Base-by-base conservation (phyloP, 2,888 invertebrate species). In the Agrilus biguttatus region DNA sequence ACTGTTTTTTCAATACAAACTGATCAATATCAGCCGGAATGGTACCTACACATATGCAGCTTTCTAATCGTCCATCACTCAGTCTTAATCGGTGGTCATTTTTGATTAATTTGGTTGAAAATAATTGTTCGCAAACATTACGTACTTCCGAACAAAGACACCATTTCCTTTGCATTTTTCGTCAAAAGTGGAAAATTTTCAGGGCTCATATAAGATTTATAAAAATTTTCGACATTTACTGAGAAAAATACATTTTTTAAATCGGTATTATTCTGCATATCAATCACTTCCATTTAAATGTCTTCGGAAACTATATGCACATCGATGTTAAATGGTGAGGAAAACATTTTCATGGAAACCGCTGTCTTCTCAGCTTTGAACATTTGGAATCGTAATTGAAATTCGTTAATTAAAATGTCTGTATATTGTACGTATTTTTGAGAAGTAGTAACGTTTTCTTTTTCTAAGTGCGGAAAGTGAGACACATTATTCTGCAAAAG, bases 281-380 rank as follows among this genome's bases (percentile, higher is more conserved):
- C 46, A 40, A 44, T 49, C 40, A 49, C 36, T 45, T 49, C 44
- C 44, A 46, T 42, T 46, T 48, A 42, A 39, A 48, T 44, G 23
- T 44, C 46, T 42, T 48, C 47, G 23, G 45, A 39, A 48, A 45
- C 43, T 42, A 42, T 45, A 43, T 48, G 40, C 47, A 48, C 45
- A 41, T 47, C 46, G 35, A 48, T 47, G 41, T 48, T 48, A 40
- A 48, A 48, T 47, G 47, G 44, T 37, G 48, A 47, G 39, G 44
- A 48, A 44, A 46, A 49, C 38, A 48, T 45, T 47, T 45, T 48
- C 40, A 40, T 40, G 43, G 43, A 42, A 40, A 47, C 42, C 40
- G 42, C 42, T 38, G 45, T 47, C 41, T 45, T 47, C 45, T 46
- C 43, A 37, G 43, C 42, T 17, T 17, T 17, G 41, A 39, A 41